Percentiles rank a stretch among this genome's conserved stretches.
Evolutionary conservation across 2,888 invertebrate genomes (phyloP).

Genomic region (Coelinius sp.): DNA sequence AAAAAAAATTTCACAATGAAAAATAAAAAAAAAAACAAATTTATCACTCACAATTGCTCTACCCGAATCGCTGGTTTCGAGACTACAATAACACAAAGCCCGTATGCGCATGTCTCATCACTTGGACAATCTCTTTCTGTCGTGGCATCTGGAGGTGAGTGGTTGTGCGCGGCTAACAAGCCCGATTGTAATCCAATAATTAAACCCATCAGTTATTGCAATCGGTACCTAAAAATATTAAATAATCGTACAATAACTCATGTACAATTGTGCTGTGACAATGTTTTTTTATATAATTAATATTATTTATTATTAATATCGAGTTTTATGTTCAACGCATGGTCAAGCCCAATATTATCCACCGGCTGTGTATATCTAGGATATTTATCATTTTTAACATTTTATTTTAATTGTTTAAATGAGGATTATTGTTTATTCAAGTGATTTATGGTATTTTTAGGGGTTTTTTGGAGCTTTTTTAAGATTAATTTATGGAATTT

Average conservation of each 20-base stretch:
- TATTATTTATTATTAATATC: conserved; percentile 24
- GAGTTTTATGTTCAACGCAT: conserved; percentile 43
- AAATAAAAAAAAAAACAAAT: background rate
- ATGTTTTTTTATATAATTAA: conserved; percentile 53
- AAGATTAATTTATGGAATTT: background rate
- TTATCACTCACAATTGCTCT: conserved; percentile 52
- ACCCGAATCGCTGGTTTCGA: conserved; percentile 55
- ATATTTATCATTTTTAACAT: too few species aligned
- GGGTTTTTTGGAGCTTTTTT: too few species aligned
- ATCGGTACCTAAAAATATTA: conserved; percentile 59
- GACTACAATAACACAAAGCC: conserved; percentile 52
- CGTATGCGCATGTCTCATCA: conserved; percentile 67
- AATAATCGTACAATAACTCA: conserved; percentile 53
- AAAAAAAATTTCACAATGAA: background rate
- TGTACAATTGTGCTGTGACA: conserved; percentile 55
- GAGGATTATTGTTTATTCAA: too few species aligned
- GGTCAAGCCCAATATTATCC: conserved; percentile 35
- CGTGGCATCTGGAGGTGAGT: conserved; percentile 70
- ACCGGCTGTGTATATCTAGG: conserved; percentile 46
- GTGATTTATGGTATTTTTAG: too few species aligned
- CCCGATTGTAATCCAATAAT: conserved; percentile 59
- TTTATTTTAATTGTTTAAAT: too few species aligned
- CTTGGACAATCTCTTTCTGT: conserved; percentile 69
- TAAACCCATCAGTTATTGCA: conserved; percentile 46
- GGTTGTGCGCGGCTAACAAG: conserved; percentile 59